Evolutionary conservation across 2,888 invertebrate species (phyloP).

Genomic region (Hydrotaea cyrtoneurina): DNA sequence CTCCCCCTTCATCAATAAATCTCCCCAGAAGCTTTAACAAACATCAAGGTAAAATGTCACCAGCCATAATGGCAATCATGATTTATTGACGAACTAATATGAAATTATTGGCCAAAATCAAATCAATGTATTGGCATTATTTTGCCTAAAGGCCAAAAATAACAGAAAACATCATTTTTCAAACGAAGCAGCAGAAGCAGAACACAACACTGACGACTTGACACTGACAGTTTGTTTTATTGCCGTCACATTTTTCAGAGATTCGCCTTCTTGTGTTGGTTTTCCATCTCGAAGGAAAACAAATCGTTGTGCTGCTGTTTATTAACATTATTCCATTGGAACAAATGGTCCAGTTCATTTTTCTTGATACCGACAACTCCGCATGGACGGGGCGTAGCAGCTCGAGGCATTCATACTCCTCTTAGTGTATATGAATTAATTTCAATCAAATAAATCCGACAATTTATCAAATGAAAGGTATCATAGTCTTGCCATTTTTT

Average conservation of each 20-base stretch:
- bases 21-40: background rate
- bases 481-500: background rate
- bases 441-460: slow-evolving; percentile 63
- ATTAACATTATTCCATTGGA: slow-evolving; percentile 31
- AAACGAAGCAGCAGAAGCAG: background rate
- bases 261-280: background rate
- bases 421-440: slow-evolving; percentile 58
- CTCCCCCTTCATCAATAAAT: background rate
- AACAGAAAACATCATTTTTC: background rate
- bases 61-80: background rate
- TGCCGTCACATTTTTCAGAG: background rate
- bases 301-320: slow-evolving; percentile 7
- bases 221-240: slow-evolving; percentile 33
- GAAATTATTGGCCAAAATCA: slow-evolving; percentile 9
- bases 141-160: background rate
- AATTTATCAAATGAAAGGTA: slow-evolving; percentile 62
- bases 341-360: slow-evolving; percentile 25
- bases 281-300: background rate
- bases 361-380: slow-evolving; percentile 15
- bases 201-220: background rate
- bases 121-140: slow-evolving; percentile 1
- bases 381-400: background rate
- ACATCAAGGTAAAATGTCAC: slow-evolving; percentile 29
- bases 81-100: slow-evolving; percentile 19
- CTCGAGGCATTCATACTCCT: no score